Percentiles rank a stretch among this genome's conserved stretches.
These are phyloP conservation scores for Rhinoraja longicauda DNA, from an alignment of 2,797 vertebrate species.

Conservation along the genomic window DNA sequence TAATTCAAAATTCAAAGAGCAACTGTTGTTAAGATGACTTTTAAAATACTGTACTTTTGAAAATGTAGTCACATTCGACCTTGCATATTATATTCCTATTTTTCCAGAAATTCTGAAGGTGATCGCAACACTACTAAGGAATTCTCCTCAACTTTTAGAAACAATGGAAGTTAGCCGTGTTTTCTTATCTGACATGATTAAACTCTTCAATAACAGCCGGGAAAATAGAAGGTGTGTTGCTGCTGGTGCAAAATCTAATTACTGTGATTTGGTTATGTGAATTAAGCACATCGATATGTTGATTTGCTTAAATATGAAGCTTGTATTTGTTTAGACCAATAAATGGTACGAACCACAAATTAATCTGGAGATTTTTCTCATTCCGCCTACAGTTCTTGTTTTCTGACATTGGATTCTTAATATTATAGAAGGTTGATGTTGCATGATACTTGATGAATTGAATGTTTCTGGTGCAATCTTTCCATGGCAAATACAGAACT, in stretches of 20 bases:
- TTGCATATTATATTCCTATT: neutral
- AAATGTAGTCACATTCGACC: neutral
- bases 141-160: slow-evolving; percentile 70
- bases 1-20: neutral
- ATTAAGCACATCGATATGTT: neutral
- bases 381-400: neutral
- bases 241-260: neutral
- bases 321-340: neutral
- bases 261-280: neutral
- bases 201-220: slow-evolving; percentile 96
- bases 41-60: neutral
- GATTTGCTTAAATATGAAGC: neutral
- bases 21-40: neutral
- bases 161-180: slow-evolving; percentile 83
- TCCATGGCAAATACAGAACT: neutral
- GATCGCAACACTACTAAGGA: slow-evolving; percentile 82
- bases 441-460: neutral
- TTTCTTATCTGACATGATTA: slow-evolving; percentile 98
- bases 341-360: neutral
- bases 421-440: neutral
- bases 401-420: neutral
- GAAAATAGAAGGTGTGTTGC: slow-evolving; percentile 86
- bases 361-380: neutral
- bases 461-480: neutral
- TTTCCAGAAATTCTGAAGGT: slow-evolving; percentile 86